phyloP scores from a whole-genome alignment of 2,888 invertebrate genomes.

The Syritta pipiens region DNA sequence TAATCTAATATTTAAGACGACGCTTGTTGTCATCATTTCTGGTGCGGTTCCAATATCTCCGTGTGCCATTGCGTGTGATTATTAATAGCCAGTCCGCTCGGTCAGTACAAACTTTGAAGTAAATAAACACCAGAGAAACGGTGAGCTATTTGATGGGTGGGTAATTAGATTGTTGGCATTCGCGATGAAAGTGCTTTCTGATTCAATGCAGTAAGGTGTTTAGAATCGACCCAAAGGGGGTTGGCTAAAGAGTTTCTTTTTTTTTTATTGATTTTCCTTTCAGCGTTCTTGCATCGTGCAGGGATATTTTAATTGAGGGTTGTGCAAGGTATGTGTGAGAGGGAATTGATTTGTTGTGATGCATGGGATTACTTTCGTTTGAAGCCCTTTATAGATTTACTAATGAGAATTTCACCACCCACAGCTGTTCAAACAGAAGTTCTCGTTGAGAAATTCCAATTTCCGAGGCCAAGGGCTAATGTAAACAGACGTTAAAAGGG shows the following conservation, averaged over 20 bases:
- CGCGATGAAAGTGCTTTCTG: slow-evolving; percentile 2
- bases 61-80: slow-evolving; percentile 24
- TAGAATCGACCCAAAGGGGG: neutral
- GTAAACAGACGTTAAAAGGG: no score
- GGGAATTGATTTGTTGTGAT: no score
- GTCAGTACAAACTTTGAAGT: slow-evolving; percentile 13
- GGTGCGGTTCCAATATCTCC: slow-evolving; percentile 4
- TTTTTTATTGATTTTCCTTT: slow-evolving; percentile 34
- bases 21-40: slow-evolving; percentile 19
- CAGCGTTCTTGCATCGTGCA: no score
- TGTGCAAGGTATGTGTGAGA: neutral
- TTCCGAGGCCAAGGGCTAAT: no score
- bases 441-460: no score
- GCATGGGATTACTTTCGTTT: no score
- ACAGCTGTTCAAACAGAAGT: no score
- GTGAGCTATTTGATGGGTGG: neutral
- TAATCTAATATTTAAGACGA: slow-evolving; percentile 41
- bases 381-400: no score
- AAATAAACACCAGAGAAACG: slow-evolving; percentile 29
- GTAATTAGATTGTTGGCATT: slow-evolving; percentile 20
- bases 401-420: no score
- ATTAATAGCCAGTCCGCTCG: slow-evolving; percentile 38
- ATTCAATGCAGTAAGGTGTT: neutral
- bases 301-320: neutral
- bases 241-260: neutral